Percentiles rank a stretch among this genome's conserved stretches.
phyloP scores from a whole-genome alignment of 2,113 vertebrate species.

The Spizaetus ornatus region DNA sequence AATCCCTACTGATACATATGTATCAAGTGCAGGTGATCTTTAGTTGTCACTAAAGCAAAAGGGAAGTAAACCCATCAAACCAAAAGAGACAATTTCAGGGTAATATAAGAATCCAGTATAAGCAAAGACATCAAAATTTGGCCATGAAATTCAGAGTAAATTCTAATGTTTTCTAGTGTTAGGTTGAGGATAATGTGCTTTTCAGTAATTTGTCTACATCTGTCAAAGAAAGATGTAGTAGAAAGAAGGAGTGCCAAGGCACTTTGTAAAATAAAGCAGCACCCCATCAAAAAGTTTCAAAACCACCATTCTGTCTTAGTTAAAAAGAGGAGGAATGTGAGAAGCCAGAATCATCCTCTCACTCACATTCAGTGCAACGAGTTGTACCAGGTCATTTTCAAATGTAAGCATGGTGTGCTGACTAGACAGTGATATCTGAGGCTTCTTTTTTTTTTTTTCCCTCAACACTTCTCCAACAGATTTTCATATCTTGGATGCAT shows the following conservation, averaged over 20 bases:
- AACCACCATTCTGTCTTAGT: background rate
- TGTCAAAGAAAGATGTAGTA: constrained; percentile 63
- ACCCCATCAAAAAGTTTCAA: constrained; percentile 35
- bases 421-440: background rate
- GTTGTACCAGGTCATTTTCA: background rate
- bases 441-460: background rate
- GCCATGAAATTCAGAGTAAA: background rate
- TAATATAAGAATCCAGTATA: background rate
- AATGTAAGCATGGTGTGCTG: background rate
- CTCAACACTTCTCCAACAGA: background rate
- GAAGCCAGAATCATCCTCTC: constrained; percentile 13
- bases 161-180: constrained; percentile 15
- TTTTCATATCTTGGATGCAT: background rate
- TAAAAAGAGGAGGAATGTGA: background rate
- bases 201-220: constrained; percentile 36
- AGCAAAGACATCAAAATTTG: background rate
- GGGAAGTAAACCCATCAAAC: background rate
- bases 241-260: constrained; percentile 56
- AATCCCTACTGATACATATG: background rate
- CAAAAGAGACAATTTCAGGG: background rate
- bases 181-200: constrained; percentile 36
- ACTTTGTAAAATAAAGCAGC: constrained; percentile 29
- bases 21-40: background rate
- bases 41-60: background rate
- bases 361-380: background rate